A percentile compares a stretch with the other conserved stretches of the same genome.
These are phyloP conservation scores for Carcina quercana DNA, from an alignment of 2,888 invertebrate species.

Conservation along the genomic window DNA sequence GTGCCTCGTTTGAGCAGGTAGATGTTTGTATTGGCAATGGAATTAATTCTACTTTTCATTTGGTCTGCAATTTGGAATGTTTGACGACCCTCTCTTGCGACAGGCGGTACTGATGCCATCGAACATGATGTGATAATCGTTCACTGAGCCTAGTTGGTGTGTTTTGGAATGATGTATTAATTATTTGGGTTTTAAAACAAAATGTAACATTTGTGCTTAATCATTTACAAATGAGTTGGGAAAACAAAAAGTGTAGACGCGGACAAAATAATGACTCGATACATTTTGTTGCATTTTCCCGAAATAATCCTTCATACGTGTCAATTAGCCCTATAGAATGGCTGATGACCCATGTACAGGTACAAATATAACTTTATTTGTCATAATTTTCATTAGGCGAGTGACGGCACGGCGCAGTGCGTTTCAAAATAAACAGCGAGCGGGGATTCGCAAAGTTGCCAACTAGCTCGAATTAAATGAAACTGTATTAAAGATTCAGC, in stretches of 20 bases:
- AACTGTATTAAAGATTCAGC: slow-evolving; percentile 69
- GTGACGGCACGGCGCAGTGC: too few relatives aligned
- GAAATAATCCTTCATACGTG: too few relatives aligned
- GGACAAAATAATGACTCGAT: too few relatives aligned
- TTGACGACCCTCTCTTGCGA: too few relatives aligned
- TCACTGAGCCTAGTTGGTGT: background rate
- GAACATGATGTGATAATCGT: background rate
- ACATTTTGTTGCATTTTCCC: too few relatives aligned
- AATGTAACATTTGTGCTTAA: background rate
- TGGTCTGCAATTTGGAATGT: too few relatives aligned
- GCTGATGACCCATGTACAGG: background rate
- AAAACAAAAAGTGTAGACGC: too few relatives aligned
- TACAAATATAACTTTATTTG: slow-evolving; percentile 12
- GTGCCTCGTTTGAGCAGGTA: slow-evolving; percentile 50
- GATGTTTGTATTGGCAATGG: slow-evolving; percentile 65
- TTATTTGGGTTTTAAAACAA: background rate
- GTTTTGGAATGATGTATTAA: slow-evolving; percentile 31
- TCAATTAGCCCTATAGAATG: background rate
- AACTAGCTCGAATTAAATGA: slow-evolving; percentile 65
- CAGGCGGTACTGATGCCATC: background rate
- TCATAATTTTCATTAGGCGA: slow-evolving; percentile 25
- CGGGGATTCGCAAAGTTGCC: slow-evolving; percentile 38
- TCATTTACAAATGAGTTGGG: too few relatives aligned
- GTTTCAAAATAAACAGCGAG: slow-evolving; percentile 48
- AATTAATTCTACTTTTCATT: slow-evolving; percentile 61